Evolutionary conservation across 2,888 invertebrate species (phyloP).

Genomic region (Alitta virens): DNA sequence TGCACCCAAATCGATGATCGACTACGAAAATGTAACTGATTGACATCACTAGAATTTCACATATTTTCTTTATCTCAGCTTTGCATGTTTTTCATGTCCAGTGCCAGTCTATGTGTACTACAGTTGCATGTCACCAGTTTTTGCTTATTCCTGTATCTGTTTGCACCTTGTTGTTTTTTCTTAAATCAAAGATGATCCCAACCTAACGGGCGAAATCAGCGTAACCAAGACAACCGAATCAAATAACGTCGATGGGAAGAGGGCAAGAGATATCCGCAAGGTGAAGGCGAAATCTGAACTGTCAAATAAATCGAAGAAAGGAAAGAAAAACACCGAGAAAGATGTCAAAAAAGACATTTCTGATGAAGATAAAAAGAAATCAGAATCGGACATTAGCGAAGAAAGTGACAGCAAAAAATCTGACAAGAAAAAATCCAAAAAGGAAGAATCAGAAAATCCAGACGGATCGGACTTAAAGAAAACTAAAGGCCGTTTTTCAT

Average conservation of each 20-base stretch:
- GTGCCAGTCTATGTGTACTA: too few relatives aligned
- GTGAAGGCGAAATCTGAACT: not conserved
- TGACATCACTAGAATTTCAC: too few relatives aligned
- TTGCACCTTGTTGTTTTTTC: too few relatives aligned
- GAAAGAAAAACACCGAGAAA: conserved; percentile 3
- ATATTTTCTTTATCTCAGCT: too few relatives aligned
- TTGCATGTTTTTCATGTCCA: too few relatives aligned
- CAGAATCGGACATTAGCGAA: not conserved
- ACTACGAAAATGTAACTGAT: too few relatives aligned
- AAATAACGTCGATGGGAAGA: not conserved
- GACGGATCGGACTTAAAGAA: too few relatives aligned
- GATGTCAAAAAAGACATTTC: not conserved
- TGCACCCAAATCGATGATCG: too few relatives aligned
- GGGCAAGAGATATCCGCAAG: not conserved
- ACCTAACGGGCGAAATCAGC: not conserved
- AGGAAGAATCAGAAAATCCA: not conserved
- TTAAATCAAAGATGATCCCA: too few relatives aligned
- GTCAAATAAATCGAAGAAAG: not conserved
- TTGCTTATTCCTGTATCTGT: too few relatives aligned
- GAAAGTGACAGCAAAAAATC: not conserved
- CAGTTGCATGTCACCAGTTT: too few relatives aligned
- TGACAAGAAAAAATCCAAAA: not conserved
- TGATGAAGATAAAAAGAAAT: not conserved
- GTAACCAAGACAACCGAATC: not conserved
- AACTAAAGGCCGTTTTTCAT: not conserved